Evolutionary conservation across 2,113 vertebrate species (phyloP).

Genomic region (Podarcis raffonei): DNA sequence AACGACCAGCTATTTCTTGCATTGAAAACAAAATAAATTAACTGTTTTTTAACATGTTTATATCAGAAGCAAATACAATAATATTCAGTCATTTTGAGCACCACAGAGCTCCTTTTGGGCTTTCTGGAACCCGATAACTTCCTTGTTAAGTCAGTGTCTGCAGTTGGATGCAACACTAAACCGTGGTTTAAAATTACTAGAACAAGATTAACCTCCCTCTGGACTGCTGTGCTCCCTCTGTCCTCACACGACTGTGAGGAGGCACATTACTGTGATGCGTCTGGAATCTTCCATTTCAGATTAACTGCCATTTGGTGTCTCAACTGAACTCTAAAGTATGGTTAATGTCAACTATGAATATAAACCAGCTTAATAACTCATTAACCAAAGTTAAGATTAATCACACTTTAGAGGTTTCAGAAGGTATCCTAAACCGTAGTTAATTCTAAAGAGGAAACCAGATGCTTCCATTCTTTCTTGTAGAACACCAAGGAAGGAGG

Average conservation of each 20-base stretch:
- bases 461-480: background rate
- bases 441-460: background rate
- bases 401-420: no score
- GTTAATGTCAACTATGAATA: background rate
- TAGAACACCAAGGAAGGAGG: no score
- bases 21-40: background rate
- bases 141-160: background rate
- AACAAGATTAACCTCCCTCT: background rate
- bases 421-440: no score
- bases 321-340: no score
- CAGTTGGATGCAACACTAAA: background rate
- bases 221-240: background rate
- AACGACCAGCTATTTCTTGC: background rate
- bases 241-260: no score
- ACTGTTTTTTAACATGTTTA: background rate
- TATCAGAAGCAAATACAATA: background rate
- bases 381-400: no score
- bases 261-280: no score
- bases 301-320: no score
- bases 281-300: no score
- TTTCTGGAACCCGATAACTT: background rate
- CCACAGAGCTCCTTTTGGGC: background rate
- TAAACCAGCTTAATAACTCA: background rate
- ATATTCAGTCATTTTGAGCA: background rate
- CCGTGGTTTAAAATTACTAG: background rate